phyloP scores from a whole-genome alignment of 2,888 invertebrate species.

The Anorthoa munda region DNA sequence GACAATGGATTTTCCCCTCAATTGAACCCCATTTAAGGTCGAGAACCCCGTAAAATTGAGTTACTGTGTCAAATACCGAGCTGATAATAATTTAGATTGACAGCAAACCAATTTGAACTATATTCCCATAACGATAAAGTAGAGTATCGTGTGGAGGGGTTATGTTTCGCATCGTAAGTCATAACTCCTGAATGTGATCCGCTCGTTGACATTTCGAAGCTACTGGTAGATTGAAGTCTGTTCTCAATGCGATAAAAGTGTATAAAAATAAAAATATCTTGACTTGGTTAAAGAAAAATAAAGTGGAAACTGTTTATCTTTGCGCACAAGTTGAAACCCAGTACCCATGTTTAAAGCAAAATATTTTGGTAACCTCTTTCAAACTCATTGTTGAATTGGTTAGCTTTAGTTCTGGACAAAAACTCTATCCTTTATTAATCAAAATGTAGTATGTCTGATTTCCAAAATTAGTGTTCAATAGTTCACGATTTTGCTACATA shows the following conservation, averaged over 20 bases:
- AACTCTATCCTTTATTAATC: no score
- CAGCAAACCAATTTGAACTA: conserved; percentile 40
- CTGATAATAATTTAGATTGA: conserved; percentile 54
- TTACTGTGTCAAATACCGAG: conserved; percentile 60
- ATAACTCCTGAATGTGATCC: conserved; percentile 74
- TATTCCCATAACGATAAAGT: conserved; percentile 29
- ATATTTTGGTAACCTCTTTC: neutral
- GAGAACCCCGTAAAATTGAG: conserved; percentile 67
- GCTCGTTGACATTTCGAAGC: conserved; percentile 69
- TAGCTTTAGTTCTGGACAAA: neutral
- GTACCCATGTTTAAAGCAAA: neutral
- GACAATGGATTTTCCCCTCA: conserved; percentile 69
- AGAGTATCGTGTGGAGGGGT: conserved; percentile 29
- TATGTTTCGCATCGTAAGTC: conserved; percentile 60
- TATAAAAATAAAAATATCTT: conserved; percentile 58
- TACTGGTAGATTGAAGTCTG: conserved; percentile 66
- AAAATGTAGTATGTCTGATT: no score
- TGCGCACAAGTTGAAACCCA: neutral
- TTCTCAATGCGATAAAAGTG: conserved; percentile 61
- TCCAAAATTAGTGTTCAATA: no score
- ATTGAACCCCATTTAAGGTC: conserved; percentile 68
- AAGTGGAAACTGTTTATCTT: conserved; percentile 37
- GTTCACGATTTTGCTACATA: neutral
- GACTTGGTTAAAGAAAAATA: conserved; percentile 45
- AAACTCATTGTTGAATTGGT: neutral